Base-by-base conservation (phyloP, 2,113 vertebrate species). In the Calcarius ornatus region DNA sequence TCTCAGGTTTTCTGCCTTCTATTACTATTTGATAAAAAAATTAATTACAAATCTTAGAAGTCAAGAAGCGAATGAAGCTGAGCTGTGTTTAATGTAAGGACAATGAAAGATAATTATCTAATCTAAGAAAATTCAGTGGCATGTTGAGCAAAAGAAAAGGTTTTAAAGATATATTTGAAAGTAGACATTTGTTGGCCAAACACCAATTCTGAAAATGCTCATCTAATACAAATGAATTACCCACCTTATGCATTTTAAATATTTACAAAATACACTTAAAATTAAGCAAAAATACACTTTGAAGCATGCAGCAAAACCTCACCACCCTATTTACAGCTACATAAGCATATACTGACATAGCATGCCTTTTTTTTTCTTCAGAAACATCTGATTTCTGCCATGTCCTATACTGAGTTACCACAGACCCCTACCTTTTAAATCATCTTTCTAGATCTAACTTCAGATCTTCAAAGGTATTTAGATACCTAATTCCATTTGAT, bases 1-100 rank as follows among this genome's bases (percentile, higher is more conserved):
- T 71, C 43, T 19, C 37, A 86, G 31, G 25, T 79, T 93, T 87
- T 77, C 38, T 42, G 12, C 51, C 50, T 94, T 50, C 38, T 63
- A 81, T 80, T 69, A 59, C 72, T 90, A 81, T 88, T 92, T 93
- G 60, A 90, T 60, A 18, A n/a, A 87, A 89, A 90, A 75, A 45
- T 69, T 90, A 81, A 76, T 92, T 96, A 81, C 9, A 66, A 88
- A 54, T 66, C 24, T 79, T 65, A 38, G 3, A 93, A 87, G 47
- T 33, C 3, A 78, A 82, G 72, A 72, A 47, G 28, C 50, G 47
- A 92, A 88, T 66, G 33, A 94, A 56, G 24, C 12, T 88, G 35
- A 94, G 27, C 15, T 86, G 35, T 76, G 54, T 83, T 89, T 90
- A 65, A 85, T 50, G 33, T 63, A 86, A 95, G 35, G n/a, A 90